Conservation (phyloP, 2,888 invertebrate species). For the Tiliacea aurago region DNA sequence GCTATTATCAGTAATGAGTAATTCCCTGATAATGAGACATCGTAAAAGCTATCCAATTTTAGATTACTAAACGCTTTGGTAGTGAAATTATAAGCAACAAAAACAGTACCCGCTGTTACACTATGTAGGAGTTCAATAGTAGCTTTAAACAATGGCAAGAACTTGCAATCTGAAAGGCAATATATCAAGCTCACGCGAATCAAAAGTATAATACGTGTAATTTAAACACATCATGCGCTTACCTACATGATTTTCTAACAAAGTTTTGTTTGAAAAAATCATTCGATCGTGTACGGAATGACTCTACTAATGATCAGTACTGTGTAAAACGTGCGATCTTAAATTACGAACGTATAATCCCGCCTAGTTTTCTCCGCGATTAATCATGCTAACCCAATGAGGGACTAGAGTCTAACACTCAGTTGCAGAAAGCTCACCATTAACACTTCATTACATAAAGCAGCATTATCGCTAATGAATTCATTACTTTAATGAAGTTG, state of each 20-base stretch:
- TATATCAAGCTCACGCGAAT: constrained; percentile 74
- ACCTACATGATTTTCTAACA: constrained; percentile 73
- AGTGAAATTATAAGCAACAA: constrained; percentile 49
- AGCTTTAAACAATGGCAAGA: constrained; percentile 72
- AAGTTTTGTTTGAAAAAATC: constrained; percentile 77
- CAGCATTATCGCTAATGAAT: too few relatives aligned
- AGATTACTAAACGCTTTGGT: constrained; percentile 39
- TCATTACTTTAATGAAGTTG: too few relatives aligned
- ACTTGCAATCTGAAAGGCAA: constrained; percentile 74
- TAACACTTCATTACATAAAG: too few relatives aligned
- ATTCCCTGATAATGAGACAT: constrained; percentile 53
- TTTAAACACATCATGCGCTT: constrained; percentile 76
- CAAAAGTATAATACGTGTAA: constrained; percentile 79
- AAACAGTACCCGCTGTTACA: constrained; percentile 53
- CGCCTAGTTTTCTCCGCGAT: constrained; percentile 85
- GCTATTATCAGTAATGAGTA: constrained; percentile 60
- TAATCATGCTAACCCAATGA: constrained; percentile 88
- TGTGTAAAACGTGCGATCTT: constrained; percentile 82
- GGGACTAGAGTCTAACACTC: constrained; percentile 80
- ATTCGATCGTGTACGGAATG: constrained; percentile 79
- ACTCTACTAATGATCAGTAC: constrained; percentile 78
- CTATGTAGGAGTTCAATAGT: constrained; percentile 65
- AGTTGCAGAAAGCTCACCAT: too few relatives aligned
- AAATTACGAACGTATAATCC: constrained; percentile 82
- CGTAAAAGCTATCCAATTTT: constrained; percentile 56